These are phyloP conservation scores for Lepilemur septentrionalis DNA, from an alignment of 2,797 vertebrate species.

Conservation along the genomic window DNA sequence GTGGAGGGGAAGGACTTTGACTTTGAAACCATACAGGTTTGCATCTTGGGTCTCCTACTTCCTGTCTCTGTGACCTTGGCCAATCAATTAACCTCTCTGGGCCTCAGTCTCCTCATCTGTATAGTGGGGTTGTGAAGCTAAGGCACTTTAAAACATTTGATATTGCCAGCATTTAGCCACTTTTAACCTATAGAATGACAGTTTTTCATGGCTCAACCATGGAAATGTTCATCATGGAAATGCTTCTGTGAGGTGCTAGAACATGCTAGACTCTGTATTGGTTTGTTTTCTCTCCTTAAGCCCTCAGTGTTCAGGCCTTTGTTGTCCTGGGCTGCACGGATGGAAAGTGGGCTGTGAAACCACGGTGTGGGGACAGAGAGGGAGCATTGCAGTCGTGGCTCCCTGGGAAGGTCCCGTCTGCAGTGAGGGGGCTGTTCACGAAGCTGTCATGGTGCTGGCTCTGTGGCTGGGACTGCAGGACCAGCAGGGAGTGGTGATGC, in stretches of 20 bases:
- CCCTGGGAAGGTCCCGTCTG: conserved; percentile 34
- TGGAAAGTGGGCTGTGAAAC: not conserved
- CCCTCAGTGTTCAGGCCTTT: not conserved
- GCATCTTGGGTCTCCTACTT: not conserved
- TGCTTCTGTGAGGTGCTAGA: not conserved
- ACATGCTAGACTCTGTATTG: not conserved
- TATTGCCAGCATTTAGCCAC: not conserved
- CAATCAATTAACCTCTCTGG: not conserved
- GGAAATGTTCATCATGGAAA: fast-evolving
- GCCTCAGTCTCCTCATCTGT: not conserved
- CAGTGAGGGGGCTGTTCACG: conserved; percentile 26
- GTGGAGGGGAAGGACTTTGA: not conserved
- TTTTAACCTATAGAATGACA: not conserved
- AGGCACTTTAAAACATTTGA: not conserved
- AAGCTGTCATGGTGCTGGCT: conserved; percentile 49
- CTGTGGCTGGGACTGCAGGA: not conserved
- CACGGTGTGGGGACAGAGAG: not conserved
- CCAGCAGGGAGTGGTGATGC: not conserved
- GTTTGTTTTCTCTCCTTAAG: not conserved
- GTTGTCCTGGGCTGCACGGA: not conserved
- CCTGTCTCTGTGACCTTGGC: not conserved
- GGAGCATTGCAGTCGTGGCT: not conserved
- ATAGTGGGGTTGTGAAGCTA: not conserved
- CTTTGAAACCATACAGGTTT: not conserved
- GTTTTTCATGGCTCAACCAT: not conserved